Conservation (phyloP, 1,140 invertebrate species). For the Aphidius gifuensis region DNA sequence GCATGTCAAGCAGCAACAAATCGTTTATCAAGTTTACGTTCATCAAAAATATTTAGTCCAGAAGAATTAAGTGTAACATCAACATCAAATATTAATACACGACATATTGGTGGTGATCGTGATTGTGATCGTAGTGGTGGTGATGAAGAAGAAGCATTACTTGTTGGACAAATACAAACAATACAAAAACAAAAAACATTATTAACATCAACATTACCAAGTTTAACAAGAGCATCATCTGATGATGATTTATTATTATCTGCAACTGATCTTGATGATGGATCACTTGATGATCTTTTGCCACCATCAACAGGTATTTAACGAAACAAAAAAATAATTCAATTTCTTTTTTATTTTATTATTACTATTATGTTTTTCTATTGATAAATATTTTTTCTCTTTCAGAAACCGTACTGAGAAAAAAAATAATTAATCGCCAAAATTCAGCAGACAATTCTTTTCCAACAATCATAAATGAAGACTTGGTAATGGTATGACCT, state of each 20-base stretch:
- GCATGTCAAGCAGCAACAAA: constrained; percentile 75
- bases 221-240: constrained; percentile 73
- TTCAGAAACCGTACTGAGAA: constrained; percentile 49
- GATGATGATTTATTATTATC: constrained; percentile 80
- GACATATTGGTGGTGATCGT: constrained; percentile 45
- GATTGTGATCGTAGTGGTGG: constrained; percentile 46
- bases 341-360: not conserved
- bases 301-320: constrained; percentile 48
- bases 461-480: constrained; percentile 50
- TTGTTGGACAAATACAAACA: constrained; percentile 72
- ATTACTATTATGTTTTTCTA: too few species aligned
- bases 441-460: constrained; percentile 51
- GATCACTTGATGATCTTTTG: constrained; percentile 64
- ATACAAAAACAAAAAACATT: constrained; percentile 78
- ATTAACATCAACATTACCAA: constrained; percentile 75
- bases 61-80: constrained; percentile 59
- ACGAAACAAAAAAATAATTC: too few species aligned
- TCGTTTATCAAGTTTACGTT: constrained; percentile 69
- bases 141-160: constrained; percentile 66
- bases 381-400: constrained; percentile 17
- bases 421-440: constrained; percentile 52
- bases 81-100: constrained; percentile 33
- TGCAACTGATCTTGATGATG: constrained; percentile 68
- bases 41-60: constrained; percentile 69
- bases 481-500: constrained; percentile 56